Conservation (phyloP, 2,888 invertebrate species). For the Oegoconia quadripuncta region DNA sequence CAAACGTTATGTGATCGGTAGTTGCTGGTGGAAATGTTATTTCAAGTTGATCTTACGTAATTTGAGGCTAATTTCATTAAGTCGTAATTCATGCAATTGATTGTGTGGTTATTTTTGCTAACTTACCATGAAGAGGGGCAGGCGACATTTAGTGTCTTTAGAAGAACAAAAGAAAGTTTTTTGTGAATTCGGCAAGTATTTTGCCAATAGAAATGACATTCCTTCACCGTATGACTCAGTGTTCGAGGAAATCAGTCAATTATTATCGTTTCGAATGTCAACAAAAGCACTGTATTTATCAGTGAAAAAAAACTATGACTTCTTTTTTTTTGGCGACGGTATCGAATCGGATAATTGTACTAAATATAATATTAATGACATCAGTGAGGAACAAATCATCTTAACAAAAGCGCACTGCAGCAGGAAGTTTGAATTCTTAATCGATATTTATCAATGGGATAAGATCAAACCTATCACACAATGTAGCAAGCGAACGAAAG, state of each 20-base stretch:
- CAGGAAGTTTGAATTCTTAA: constrained; percentile 7
- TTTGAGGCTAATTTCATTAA: too few relatives aligned
- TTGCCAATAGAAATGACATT: neutral
- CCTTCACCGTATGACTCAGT: constrained; percentile 4
- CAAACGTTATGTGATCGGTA: too few relatives aligned
- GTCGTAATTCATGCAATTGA: too few relatives aligned
- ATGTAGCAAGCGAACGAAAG: constrained; percentile 10
- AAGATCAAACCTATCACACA: constrained; percentile 9
- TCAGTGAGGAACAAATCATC: neutral
- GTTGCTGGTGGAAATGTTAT: too few relatives aligned
- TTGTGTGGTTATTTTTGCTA: too few relatives aligned
- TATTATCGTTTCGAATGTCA: neutral
- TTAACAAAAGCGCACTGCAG: too few relatives aligned
- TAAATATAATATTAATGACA: neutral
- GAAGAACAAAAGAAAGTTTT: constrained; percentile 3
- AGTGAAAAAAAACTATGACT: constrained; percentile 9
- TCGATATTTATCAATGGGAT: constrained; percentile 13
- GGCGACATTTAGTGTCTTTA: too few relatives aligned
- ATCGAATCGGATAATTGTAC: too few relatives aligned
- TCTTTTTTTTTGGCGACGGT: constrained; percentile 7
- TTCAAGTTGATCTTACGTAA: too few relatives aligned
- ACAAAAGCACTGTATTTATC: constrained; percentile 8
- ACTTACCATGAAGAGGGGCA: too few relatives aligned
- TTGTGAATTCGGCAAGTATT: constrained; percentile 6
- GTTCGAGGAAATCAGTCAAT: neutral